A percentile compares a stretch with the other conserved stretches of the same genome.
These are phyloP conservation scores for Channallabes apus DNA, from an alignment of 2,797 vertebrate species.

Conservation along the genomic window DNA sequence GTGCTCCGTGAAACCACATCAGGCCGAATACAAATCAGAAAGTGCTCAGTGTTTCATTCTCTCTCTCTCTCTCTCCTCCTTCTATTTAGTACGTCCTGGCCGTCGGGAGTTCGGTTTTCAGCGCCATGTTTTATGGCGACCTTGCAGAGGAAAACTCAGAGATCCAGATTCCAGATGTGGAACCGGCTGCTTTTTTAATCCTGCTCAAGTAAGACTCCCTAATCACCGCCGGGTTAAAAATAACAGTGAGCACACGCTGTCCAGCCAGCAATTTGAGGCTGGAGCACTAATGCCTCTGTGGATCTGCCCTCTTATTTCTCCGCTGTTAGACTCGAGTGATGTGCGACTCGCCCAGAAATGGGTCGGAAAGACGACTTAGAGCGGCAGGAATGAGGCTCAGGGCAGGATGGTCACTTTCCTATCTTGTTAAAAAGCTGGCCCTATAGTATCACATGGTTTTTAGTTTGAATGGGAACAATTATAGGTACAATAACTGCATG, in stretches of 20 bases:
- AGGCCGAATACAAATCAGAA: neutral
- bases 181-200: constrained; percentile 95
- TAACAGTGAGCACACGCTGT: constrained; percentile 33
- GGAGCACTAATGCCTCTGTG: constrained; percentile 14
- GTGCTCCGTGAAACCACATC: neutral
- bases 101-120: constrained; percentile 97
- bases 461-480: neutral
- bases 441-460: neutral
- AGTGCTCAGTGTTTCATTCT: neutral
- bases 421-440: neutral
- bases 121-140: constrained; percentile 98
- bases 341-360: constrained; percentile 26
- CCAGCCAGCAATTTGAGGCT: constrained; percentile 25
- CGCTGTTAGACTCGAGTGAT: constrained; percentile 28
- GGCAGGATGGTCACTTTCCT: neutral
- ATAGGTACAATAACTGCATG: neutral
- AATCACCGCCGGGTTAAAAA: constrained; percentile 32
- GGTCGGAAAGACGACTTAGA: constrained; percentile 18
- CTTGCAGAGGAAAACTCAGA: constrained; percentile 92
- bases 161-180: constrained; percentile 98
- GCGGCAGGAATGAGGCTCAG: constrained; percentile 18
- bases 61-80: neutral
- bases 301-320: constrained; percentile 33
- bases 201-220: constrained; percentile 90
- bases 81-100: constrained; percentile 90